These are phyloP conservation scores for Nestor notabilis DNA, from an alignment of 2,113 vertebrate genomes.

Conservation along the genomic window DNA sequence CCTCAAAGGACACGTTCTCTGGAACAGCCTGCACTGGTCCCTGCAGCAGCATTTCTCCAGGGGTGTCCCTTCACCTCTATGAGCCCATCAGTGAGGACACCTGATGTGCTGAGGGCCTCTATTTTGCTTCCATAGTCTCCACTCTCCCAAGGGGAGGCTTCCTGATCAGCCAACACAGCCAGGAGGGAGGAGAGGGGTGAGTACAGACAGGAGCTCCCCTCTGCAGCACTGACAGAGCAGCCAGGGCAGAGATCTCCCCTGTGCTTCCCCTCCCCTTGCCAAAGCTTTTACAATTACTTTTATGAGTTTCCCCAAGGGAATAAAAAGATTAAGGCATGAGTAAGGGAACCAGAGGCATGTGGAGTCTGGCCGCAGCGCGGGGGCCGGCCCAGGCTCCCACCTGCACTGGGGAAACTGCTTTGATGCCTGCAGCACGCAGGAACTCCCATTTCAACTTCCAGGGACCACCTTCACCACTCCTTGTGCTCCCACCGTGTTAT, in stretches of 20 bases:
- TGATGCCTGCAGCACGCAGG: not conserved
- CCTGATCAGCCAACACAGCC: not conserved
- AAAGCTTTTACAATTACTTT: not conserved
- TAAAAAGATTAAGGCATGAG: conserved; percentile 1
- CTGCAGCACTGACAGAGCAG: not conserved
- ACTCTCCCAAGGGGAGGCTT: not conserved
- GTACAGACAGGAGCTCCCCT: accelerated
- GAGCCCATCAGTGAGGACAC: not conserved
- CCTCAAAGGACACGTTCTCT: not conserved
- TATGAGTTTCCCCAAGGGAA: not conserved
- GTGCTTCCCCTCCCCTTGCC: not conserved
- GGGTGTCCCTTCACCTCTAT: not conserved
- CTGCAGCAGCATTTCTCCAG: not conserved
- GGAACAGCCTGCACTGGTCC: not conserved
- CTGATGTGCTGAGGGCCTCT: not conserved
- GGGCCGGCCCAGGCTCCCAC: not conserved
- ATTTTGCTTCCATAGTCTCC: not conserved
- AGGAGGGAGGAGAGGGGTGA: not conserved
- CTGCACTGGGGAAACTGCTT: not conserved
- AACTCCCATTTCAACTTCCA: not conserved
- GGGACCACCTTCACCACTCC: not conserved
- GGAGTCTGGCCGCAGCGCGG: accelerated
- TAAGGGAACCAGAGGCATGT: conserved; percentile 15
- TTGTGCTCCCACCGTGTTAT: not conserved
- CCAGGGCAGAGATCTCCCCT: not conserved